These are phyloP conservation scores for Chydorus sphaericus DNA, from an alignment of 2,888 invertebrate species.

Conservation along the genomic window DNA sequence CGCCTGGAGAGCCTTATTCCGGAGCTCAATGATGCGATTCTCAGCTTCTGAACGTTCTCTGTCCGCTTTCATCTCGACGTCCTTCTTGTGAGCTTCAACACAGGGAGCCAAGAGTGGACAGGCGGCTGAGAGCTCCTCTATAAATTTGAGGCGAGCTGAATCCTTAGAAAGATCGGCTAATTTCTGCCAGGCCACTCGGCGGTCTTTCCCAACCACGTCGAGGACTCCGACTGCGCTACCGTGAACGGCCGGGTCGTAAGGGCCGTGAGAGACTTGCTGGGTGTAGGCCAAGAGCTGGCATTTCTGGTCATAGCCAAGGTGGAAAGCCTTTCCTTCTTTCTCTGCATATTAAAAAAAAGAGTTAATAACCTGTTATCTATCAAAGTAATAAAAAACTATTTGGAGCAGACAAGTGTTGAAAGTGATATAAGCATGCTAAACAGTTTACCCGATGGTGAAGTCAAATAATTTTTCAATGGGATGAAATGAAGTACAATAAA, in stretches of 20 bases:
- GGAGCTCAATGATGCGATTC: conserved; percentile 21
- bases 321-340: conserved; percentile 93
- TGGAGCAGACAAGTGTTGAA: too few relatives aligned
- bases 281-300: conserved; percentile 79
- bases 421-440: too few relatives aligned
- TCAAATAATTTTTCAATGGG: too few relatives aligned
- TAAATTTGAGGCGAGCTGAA: conserved; percentile 84
- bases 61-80: conserved; percentile 50
- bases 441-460: too few relatives aligned
- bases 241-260: conserved; percentile 50
- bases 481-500: too few relatives aligned
- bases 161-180: conserved; percentile 70
- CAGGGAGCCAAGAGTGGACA: conserved; percentile 85
- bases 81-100: conserved; percentile 78
- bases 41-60: conserved; percentile 17
- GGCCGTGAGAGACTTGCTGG: conserved; percentile 78
- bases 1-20: conserved; percentile 26
- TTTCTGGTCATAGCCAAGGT: conserved; percentile 85
- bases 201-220: conserved; percentile 87
- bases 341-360: conserved; percentile 42
- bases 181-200: conserved; percentile 81
- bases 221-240: conserved; percentile 80
- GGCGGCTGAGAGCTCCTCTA: conserved; percentile 66
- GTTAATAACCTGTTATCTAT: conserved; percentile 11
- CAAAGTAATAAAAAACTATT: conserved; percentile 3